These are phyloP conservation scores for Limnodromus scolopaceus DNA, from an alignment of 2,797 vertebrate species.

Conservation along the genomic window DNA sequence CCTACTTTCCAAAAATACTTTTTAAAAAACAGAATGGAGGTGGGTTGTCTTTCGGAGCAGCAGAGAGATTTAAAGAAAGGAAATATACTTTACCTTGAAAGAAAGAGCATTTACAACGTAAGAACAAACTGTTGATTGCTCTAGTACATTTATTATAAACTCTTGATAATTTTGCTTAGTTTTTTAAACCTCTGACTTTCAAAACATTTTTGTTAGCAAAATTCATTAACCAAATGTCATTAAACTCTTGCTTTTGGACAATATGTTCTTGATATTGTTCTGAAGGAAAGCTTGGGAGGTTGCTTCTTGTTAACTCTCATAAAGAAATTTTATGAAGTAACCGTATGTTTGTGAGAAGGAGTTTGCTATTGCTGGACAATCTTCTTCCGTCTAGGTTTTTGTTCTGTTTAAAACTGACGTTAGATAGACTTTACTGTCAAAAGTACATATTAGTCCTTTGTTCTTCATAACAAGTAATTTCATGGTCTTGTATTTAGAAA, in stretches of 20 bases:
- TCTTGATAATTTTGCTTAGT: background rate
- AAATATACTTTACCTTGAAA: background rate
- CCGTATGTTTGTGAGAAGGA: background rate
- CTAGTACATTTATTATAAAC: background rate
- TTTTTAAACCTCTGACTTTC: background rate
- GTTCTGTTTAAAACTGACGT: background rate
- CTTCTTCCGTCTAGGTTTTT: background rate
- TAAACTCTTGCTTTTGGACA: background rate
- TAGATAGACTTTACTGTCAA: background rate
- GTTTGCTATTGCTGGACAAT: background rate
- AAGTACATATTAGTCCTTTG: background rate
- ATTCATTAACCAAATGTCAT: background rate
- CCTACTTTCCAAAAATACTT: background rate
- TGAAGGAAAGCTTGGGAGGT: background rate
- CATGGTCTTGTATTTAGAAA: background rate
- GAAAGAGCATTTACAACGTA: background rate
- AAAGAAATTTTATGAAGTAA: background rate
- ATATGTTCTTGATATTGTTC: background rate
- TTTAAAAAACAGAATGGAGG: background rate
- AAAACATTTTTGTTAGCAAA: background rate
- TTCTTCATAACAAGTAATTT: background rate
- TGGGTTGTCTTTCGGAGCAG: background rate
- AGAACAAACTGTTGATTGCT: background rate
- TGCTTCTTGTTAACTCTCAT: background rate
- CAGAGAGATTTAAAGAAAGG: background rate